Percentiles rank a stretch among this genome's conserved stretches.
Evolutionary conservation across 2,888 invertebrate genomes (phyloP).

Genomic region (Lepidocyrtinus sp.): DNA sequence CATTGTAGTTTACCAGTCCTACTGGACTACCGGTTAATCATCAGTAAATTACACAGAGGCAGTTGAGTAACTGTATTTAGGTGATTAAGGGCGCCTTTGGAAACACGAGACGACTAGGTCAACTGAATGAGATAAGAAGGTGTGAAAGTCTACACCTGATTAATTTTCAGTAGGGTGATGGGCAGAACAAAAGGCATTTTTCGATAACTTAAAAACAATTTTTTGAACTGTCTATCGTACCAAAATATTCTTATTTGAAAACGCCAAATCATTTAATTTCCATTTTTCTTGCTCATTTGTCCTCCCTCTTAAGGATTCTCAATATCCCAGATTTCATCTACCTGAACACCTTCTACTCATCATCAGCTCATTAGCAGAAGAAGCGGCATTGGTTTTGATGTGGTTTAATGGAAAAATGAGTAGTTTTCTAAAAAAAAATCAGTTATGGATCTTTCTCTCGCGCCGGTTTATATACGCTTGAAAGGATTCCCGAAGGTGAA

Average conservation of each 20-base stretch:
- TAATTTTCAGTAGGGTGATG: no score
- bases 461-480: not conserved
- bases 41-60: not conserved
- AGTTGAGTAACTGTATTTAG: slow-evolving; percentile 5
- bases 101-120: not conserved
- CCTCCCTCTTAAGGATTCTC: no score
- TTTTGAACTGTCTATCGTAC: no score
- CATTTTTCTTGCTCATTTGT: no score
- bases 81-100: slow-evolving; percentile 1
- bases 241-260: no score
- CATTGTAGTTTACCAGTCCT: no score
- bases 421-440: slow-evolving; percentile 24
- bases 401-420: slow-evolving; percentile 52
- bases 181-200: no score
- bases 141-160: not conserved
- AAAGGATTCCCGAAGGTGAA: not conserved
- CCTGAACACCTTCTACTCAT: slow-evolving; percentile 6
- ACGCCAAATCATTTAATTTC: no score
- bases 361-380: slow-evolving; percentile 35
- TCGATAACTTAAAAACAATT: no score
- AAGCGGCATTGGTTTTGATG: slow-evolving; percentile 36
- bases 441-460: not conserved
- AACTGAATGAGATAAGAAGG: slow-evolving; percentile 3
- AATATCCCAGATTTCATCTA: no score
- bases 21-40: not conserved